Percentiles rank a stretch among this genome's conserved stretches.
Conservation (phyloP, 1,140 invertebrate genomes). For the Nasonia longicornis region DNA sequence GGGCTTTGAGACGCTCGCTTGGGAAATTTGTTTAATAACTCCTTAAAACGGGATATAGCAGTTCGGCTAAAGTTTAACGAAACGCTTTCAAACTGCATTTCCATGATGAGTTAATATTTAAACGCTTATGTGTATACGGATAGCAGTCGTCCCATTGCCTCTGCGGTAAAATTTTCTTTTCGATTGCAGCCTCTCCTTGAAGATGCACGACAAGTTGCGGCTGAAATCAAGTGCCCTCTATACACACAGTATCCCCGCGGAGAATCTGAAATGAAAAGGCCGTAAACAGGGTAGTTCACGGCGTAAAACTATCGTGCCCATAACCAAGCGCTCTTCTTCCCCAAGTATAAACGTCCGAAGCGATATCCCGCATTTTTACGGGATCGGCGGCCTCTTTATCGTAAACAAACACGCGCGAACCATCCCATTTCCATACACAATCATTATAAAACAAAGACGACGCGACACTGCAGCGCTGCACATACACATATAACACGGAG, state of each 20-base stretch:
- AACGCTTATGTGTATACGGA: not conserved
- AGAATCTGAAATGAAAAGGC: no score
- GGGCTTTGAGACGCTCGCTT: not conserved
- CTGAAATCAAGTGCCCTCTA: no score
- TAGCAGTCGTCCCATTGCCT: no score
- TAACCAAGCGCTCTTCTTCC: no score
- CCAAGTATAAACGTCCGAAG: not conserved
- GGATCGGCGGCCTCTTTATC: not conserved
- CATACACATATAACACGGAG: not conserved
- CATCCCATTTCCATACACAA: not conserved
- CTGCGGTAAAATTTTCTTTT: no score
- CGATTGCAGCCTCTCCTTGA: no score
- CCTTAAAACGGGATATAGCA: not conserved
- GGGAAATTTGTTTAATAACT: not conserved
- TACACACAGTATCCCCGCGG: no score
- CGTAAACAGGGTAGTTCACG: no score
- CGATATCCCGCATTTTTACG: not conserved
- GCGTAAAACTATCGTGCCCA: no score
- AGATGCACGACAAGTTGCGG: no score
- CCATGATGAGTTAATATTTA: not conserved
- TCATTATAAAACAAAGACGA: slow-evolving; percentile 2
- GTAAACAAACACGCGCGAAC: not conserved
- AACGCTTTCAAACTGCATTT: not conserved
- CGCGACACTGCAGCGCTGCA: not conserved
- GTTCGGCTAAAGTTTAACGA: not conserved